phyloP scores from a whole-genome alignment of 2,888 invertebrate species.

The Venusia cambrica region DNA sequence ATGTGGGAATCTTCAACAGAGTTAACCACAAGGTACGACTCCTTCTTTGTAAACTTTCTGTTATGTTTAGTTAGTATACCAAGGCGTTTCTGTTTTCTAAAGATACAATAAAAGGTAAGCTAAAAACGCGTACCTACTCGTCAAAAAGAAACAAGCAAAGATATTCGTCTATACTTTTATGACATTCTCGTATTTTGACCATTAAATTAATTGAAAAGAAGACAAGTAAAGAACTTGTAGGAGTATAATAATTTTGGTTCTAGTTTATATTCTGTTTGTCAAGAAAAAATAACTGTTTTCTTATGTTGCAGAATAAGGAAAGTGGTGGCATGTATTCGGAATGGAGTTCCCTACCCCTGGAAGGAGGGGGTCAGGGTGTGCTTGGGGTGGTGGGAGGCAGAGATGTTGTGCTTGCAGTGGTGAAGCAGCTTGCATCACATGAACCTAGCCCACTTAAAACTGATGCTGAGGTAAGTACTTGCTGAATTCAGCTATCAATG shows the following conservation, averaged over 20 bases:
- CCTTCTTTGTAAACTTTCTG: no score
- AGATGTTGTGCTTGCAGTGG: constrained; percentile 90
- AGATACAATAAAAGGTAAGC: no score
- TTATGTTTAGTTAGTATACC: no score
- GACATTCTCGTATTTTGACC: no score
- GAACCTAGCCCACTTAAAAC: constrained; percentile 92
- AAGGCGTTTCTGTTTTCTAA: no score
- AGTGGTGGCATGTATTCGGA: constrained; percentile 90
- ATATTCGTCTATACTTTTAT: no score
- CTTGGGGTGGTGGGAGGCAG: constrained; percentile 91
- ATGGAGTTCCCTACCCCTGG: constrained; percentile 89
- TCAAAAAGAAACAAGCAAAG: no score
- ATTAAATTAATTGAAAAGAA: no score
- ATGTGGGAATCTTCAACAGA: constrained; percentile 91
- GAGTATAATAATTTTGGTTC: not conserved
- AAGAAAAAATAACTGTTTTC: not conserved
- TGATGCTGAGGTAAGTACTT: constrained; percentile 87
- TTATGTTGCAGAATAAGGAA: constrained; percentile 78
- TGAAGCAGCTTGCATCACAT: constrained; percentile 90
- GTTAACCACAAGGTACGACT: constrained; percentile 91
- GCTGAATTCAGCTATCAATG: not conserved
- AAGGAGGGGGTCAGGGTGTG: constrained; percentile 87
- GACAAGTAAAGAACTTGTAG: no score
- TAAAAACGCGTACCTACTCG: no score
- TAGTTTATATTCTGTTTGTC: not conserved